Percentiles rank a stretch among this genome's conserved stretches.
These are phyloP conservation scores for Halocynthia aurantium DNA, from an alignment of 23 tunicate genomes.

Conservation along the genomic window DNA sequence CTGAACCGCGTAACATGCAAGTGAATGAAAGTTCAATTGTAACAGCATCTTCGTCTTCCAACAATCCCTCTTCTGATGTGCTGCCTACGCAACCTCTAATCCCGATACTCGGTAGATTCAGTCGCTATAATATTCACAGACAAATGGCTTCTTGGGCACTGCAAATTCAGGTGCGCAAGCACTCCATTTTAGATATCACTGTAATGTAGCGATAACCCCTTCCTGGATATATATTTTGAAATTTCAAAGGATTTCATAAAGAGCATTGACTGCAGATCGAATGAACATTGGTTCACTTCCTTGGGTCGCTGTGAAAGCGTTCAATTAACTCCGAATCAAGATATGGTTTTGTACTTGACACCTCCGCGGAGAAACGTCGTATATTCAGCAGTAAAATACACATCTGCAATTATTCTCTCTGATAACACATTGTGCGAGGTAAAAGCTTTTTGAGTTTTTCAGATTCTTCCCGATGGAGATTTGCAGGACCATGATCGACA, in stretches of 20 bases:
- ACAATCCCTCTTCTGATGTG: too few relatives aligned
- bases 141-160: too few relatives aligned
- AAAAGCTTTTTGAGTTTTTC: background rate
- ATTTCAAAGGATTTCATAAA: background rate
- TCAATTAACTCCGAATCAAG: slow-evolving; percentile 23
- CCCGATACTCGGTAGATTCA: too few relatives aligned
- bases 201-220: too few relatives aligned
- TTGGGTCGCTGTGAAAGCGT: slow-evolving; percentile 22
- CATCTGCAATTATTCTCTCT: background rate
- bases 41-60: too few relatives aligned
- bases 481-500: slow-evolving; percentile 25
- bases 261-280: slow-evolving; percentile 37
- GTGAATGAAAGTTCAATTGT: too few relatives aligned
- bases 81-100: too few relatives aligned
- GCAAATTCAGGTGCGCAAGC: too few relatives aligned
- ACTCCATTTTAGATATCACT: too few relatives aligned
- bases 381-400: slow-evolving; percentile 30
- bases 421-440: background rate
- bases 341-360: slow-evolving; percentile 22
- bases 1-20: too few relatives aligned
- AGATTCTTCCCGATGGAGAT: slow-evolving; percentile 40
- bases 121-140: too few relatives aligned
- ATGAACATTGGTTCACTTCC: slow-evolving; percentile 21
- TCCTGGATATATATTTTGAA: too few relatives aligned
- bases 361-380: slow-evolving; percentile 32